Base-by-base conservation (phyloP, 1,140 invertebrate genomes). In the Listronotus oregonensis region DNA sequence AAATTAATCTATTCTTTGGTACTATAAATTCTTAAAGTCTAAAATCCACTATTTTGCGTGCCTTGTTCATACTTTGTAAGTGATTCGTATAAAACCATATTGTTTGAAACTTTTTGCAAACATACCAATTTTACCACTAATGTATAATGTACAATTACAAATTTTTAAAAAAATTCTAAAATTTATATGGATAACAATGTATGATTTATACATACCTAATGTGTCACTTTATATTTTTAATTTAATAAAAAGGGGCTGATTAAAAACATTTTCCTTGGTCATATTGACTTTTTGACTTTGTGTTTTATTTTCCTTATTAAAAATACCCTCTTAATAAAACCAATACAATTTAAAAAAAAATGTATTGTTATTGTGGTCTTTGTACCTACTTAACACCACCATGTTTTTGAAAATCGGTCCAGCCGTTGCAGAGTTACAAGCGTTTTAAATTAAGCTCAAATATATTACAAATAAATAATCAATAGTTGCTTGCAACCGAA, bases 161-260 rank as follows among this genome's bases (percentile, higher is more conserved):
- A 51, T 31, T 46, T 44, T 37, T 63, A n/a, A 31, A 69, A 73
- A 71, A 73, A 73, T 75, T 74, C 67, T 74, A n/a, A 75, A 71
- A n/a, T n/a, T n/a, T 73, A 69, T 74, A 74, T 75, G 67, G 69
- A 73, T 67, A 68, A 66, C 73, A 72, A 72, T 70, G 62, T 69
- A 66, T 64, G 54, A 68, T 10, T 10, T 71, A 43, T 64, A 71
- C 65, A 66, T 74, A n/a, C 71, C 69, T 73, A 75, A 54, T 46
- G 42, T 63, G 60, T 73, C 73, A 73, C 74, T 75, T 74, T 75
- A 74, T 75, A n/a, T 75, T 75, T 75, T 74, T 68, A 73, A 74
- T 70, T 74, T 69, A 72, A 70, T 66, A 70, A 73, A 71, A 74
- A n/a, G n/a, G 73, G 74, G 71, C 71, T 71, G 70, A 74, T 69